Conservation (phyloP, 2,797 vertebrate species). For the Tapera naevia region DNA sequence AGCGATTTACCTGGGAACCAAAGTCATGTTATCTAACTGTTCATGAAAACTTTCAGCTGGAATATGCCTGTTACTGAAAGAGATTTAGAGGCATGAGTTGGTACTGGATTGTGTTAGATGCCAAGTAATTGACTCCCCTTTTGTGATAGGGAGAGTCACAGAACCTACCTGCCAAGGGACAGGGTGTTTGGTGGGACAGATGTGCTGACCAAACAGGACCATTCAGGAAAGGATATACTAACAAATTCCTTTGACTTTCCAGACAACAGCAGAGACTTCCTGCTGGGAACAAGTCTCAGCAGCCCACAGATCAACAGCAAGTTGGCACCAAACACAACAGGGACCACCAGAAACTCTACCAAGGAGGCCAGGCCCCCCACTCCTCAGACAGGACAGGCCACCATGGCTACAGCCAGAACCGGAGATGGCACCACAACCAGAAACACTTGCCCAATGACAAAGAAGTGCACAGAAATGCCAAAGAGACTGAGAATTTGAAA, state of each 20-base stretch:
- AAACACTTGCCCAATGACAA: conserved; percentile 79
- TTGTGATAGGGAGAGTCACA: not conserved
- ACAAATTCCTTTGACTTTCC: conserved; percentile 26
- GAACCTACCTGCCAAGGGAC: not conserved
- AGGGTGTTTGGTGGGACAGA: not conserved
- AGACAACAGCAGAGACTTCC: conserved; percentile 90
- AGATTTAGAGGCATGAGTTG: not conserved
- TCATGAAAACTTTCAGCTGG: not conserved
- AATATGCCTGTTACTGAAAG: not conserved
- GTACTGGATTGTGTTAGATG: not conserved
- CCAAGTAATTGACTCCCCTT: not conserved
- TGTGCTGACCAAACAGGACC: not conserved
- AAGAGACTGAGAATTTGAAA: conserved; percentile 87
- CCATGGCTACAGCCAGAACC: conserved; percentile 95
- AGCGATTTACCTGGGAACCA: not conserved
- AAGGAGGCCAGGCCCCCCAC: conserved; percentile 80
- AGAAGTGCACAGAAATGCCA: conserved; percentile 80
- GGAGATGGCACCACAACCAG: conserved; percentile 93
- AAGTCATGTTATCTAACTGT: not conserved
- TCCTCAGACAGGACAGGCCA: conserved; percentile 85
- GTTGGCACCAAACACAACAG: conserved; percentile 84
- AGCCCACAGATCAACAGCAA: conserved; percentile 82
- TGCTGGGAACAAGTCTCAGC: conserved; percentile 80
- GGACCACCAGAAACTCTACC: conserved; percentile 84
- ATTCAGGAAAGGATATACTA: not conserved